phyloP scores from a whole-genome alignment of 2,888 invertebrate species.

The Eupithecia abbreviata region DNA sequence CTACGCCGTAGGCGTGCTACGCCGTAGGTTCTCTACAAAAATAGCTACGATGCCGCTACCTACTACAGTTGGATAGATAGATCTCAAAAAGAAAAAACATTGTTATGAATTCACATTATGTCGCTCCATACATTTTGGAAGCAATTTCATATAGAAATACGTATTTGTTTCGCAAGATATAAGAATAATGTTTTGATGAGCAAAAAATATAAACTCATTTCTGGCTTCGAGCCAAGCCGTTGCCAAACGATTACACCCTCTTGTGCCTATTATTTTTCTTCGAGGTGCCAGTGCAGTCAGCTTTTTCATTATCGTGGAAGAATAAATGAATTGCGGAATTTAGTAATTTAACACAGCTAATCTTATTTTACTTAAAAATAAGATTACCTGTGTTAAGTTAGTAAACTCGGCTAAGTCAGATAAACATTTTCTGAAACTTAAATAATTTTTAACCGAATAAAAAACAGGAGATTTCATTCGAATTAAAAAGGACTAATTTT shows the following conservation, averaged over 20 bases:
- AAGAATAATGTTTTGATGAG: constrained; percentile 52
- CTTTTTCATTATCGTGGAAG: constrained; percentile 4
- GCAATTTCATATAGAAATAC: neutral
- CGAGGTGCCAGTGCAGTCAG: constrained; percentile 22
- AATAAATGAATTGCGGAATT: neutral
- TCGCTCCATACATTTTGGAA: neutral
- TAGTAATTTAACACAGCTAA: too few species aligned
- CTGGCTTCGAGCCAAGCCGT: constrained; percentile 62
- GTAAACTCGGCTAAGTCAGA: neutral
- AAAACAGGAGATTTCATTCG: neutral
- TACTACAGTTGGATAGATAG: neutral
- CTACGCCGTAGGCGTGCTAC: neutral
- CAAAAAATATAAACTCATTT: constrained; percentile 56
- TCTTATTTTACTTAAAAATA: too few species aligned
- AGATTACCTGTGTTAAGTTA: neutral
- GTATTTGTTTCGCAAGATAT: constrained; percentile 32
- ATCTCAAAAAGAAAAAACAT: neutral
- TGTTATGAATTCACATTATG: neutral
- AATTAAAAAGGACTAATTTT: neutral
- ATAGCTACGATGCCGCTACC: neutral
- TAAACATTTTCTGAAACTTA: neutral
- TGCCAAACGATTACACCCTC: constrained; percentile 60
- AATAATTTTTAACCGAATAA: too few species aligned
- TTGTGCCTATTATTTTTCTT: constrained; percentile 53
- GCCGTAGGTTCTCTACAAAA: constrained; percentile 5